Evolutionary conservation across 2,797 vertebrate genomes (phyloP), one percentile per base, ranked within the genome.

Genomic region (Acrocephalus scirpaceus): DNA sequence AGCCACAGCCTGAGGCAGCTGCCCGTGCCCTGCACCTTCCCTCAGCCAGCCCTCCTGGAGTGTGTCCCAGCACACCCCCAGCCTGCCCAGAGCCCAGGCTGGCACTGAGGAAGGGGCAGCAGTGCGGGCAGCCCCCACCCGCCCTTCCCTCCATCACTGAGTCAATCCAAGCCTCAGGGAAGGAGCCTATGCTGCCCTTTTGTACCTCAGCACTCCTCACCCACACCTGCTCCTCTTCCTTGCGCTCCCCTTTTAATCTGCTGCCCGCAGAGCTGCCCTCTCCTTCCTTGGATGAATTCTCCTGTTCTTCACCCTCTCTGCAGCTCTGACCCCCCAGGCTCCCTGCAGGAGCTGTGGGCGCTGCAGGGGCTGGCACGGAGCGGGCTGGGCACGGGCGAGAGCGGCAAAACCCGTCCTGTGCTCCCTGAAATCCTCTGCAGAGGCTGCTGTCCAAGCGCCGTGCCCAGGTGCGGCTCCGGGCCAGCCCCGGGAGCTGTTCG

Each of bases 371-470:
- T 14, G 51, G 42, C 16, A 29, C 0, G 0, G 62, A 36, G 15
- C 9, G 10, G 42, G 42, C 50, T 32, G 60, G 45, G 29, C n/a
- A 44, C 9, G 9, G 42, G 40, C 44, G 29, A 32, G 50, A 23
- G 79, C 13, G 9, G 64, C 61, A 15, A 20, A 64, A 3, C 45
- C 34, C 6, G 5, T 20, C 5, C 57, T 18, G 23, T 4, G 51
- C 36, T 34, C 50, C 29, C 45, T 9, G 30, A 12, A 18, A 38
- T 9, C 9, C 32, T 66, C 58, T 60, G 22, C 11, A 3, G 44
- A 16, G 32, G 86, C n/a, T 69, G 32, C 51, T 22, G 60, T 1
- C 8, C 45, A 0, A 1, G 13, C 1, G 5, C 32, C 2, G 32
- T 19, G 77, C 47, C 50, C 62, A 9, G 36, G 36, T 1, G 19